Conservation (phyloP, 1,140 invertebrate genomes). For the Atta texana region DNA sequence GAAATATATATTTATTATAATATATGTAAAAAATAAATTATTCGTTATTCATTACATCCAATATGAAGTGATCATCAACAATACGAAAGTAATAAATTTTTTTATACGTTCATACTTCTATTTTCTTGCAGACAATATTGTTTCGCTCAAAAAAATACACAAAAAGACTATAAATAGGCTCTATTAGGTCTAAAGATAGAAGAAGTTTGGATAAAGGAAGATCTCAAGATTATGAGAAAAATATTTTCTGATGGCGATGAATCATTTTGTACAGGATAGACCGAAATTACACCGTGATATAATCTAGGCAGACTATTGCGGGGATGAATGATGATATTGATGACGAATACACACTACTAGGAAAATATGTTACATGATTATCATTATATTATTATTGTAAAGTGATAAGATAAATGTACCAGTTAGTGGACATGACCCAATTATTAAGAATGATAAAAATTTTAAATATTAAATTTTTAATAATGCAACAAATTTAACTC, state of each 20-base stretch:
- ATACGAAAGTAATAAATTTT: not conserved
- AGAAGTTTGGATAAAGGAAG: too few relatives aligned
- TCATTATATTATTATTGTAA: not conserved
- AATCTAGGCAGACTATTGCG: slow-evolving; percentile 44
- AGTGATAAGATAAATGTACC: not conserved
- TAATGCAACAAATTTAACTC: too few relatives aligned
- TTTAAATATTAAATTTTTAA: too few relatives aligned
- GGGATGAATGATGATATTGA: slow-evolving; percentile 27
- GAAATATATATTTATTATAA: not conserved
- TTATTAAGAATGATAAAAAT: too few relatives aligned
- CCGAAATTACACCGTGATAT: slow-evolving; percentile 42
- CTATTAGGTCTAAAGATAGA: too few relatives aligned
- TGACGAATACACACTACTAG: slow-evolving; percentile 24
- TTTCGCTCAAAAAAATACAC: not conserved
- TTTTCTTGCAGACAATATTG: not conserved
- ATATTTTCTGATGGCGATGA: not conserved
- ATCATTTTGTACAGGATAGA: slow-evolving; percentile 24
- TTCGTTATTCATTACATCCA: not conserved
- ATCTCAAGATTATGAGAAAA: not conserved
- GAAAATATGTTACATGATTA: slow-evolving; percentile 4
- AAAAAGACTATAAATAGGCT: not conserved
- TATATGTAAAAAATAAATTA: slow-evolving; percentile 10
- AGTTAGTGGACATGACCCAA: too few relatives aligned
- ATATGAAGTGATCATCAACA: not conserved
- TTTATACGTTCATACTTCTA: not conserved